These are phyloP conservation scores for Ginglymostoma cirratum DNA, from an alignment of 2,113 vertebrate genomes.

Conservation along the genomic window DNA sequence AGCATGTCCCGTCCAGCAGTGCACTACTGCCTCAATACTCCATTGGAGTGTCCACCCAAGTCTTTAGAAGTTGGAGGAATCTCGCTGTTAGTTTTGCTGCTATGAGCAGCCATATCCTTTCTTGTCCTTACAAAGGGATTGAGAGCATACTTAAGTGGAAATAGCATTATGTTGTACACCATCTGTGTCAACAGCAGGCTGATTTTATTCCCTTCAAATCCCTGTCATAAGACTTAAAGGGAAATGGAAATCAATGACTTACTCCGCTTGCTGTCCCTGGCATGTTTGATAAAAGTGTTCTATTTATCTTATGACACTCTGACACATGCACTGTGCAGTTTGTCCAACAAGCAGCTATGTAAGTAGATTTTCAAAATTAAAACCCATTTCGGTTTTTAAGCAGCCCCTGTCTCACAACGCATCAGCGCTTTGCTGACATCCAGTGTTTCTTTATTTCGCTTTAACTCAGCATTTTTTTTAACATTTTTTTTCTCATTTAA, in stretches of 20 bases:
- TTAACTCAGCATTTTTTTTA: not conserved
- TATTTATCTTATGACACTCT: slow-evolving; percentile 13
- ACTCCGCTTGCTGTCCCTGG: not conserved
- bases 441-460: slow-evolving; percentile 4
- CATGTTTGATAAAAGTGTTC: slow-evolving; percentile 12
- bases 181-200: not conserved
- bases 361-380: slow-evolving; percentile 35
- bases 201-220: not conserved
- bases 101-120: not conserved
- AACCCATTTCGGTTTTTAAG: slow-evolving; percentile 12
- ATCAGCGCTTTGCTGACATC: not conserved
- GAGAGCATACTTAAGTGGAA: not conserved
- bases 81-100: not conserved
- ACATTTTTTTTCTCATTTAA: slow-evolving; percentile 25
- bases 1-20: not conserved
- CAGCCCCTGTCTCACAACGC: not conserved
- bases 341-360: not conserved
- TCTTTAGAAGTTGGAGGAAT: not conserved
- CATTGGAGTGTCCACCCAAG: not conserved
- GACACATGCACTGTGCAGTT: slow-evolving; percentile 1
- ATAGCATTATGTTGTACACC: not conserved
- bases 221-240: not conserved
- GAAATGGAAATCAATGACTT: slow-evolving; percentile 19
- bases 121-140: not conserved
- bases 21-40: not conserved